phyloP scores from a whole-genome alignment of 2,797 vertebrate genomes.

The Neopelma chrysocephalum region DNA sequence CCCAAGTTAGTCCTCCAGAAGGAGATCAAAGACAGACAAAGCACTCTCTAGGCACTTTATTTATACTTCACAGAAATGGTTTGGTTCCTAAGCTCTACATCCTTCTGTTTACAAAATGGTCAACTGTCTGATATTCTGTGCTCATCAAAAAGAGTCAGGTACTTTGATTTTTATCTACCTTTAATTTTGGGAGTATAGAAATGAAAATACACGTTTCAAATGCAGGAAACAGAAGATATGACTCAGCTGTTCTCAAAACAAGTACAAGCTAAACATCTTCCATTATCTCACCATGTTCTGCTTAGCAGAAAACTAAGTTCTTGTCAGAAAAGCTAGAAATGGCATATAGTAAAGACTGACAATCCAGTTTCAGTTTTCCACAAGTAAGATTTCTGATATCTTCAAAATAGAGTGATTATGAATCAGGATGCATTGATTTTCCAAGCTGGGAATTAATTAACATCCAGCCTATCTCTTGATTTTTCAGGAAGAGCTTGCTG shows the following conservation, averaged over 20 bases:
- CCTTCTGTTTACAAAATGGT: background rate
- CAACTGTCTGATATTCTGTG: background rate
- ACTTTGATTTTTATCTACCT: background rate
- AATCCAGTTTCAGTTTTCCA: background rate
- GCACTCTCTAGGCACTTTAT: background rate
- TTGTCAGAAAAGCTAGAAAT: background rate
- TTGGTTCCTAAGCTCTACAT: background rate
- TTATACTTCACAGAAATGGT: background rate
- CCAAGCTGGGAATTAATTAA: background rate
- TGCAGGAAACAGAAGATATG: background rate
- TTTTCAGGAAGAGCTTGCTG: background rate
- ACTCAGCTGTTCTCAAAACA: constrained; percentile 1
- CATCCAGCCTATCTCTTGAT: background rate
- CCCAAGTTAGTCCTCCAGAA: background rate
- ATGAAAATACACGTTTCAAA: background rate
- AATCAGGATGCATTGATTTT: background rate
- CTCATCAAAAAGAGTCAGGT: background rate
- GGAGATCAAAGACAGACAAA: background rate
- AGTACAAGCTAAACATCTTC: background rate
- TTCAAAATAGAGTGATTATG: background rate
- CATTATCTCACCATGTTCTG: background rate
- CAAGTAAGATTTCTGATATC: background rate
- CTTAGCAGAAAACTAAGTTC: background rate
- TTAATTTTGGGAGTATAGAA: background rate
- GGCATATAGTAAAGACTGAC: background rate